Conservation (phyloP, 2,888 invertebrate species). For the Polydrusus tereticollis region DNA sequence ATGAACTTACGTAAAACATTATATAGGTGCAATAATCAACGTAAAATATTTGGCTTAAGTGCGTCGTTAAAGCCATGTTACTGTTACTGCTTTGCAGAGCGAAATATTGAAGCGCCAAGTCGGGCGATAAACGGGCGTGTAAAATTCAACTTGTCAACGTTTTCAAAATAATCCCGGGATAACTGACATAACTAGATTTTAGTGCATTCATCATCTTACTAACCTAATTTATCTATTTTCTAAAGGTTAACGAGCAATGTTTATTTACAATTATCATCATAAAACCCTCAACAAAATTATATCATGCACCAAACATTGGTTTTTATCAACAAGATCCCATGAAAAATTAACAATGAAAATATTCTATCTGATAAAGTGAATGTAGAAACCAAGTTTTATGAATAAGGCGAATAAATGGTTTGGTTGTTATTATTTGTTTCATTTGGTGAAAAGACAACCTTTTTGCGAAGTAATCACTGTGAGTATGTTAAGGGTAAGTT, state of each 20-base stretch:
- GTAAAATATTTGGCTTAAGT: slow-evolving; percentile 4
- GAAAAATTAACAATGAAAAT: too few species aligned
- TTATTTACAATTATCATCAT: too few species aligned
- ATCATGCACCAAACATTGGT: too few species aligned
- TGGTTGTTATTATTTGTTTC: too few species aligned
- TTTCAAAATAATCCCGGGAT: background rate
- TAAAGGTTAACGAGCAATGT: slow-evolving; percentile 6
- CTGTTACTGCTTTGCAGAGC: slow-evolving; percentile 20
- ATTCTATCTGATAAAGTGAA: too few species aligned
- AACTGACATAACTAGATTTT: background rate
- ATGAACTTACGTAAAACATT: background rate
- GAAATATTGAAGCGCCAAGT: slow-evolving; percentile 20
- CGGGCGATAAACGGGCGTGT: slow-evolving; percentile 22
- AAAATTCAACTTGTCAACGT: background rate
- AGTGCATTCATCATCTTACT: background rate
- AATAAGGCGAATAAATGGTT: too few species aligned
- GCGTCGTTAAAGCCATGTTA: slow-evolving; percentile 21
- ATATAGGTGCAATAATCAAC: slow-evolving; percentile 5
- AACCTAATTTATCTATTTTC: background rate
- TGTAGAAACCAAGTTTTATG: too few species aligned
- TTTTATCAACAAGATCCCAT: too few species aligned
- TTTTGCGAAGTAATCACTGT: too few species aligned
- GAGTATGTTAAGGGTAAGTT: too few species aligned
- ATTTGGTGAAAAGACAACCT: too few species aligned
- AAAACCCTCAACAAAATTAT: too few species aligned